These are phyloP conservation scores for Drosophila mayri DNA, from an alignment of 1,140 invertebrate genomes.

Conservation along the genomic window DNA sequence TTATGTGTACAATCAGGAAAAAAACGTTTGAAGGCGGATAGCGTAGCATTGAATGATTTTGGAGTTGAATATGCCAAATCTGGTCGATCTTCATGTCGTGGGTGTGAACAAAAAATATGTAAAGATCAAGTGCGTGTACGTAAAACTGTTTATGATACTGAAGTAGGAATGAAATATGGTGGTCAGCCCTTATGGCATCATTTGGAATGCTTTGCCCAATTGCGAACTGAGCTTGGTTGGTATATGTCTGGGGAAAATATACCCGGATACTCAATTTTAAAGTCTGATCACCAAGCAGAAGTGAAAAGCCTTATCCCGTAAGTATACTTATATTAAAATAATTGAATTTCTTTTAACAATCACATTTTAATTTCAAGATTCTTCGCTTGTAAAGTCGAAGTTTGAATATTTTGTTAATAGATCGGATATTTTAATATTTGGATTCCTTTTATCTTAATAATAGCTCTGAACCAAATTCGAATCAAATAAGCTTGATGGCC, in stretches of 20 bases:
- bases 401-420: not conserved
- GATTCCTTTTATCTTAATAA: no score
- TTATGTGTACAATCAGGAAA: constrained; percentile 69
- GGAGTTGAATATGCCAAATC: constrained; percentile 96
- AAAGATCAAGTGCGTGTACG: constrained; percentile 93
- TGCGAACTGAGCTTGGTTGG: constrained; percentile 89
- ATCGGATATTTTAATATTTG: no score
- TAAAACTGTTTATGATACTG: constrained; percentile 94
- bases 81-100: constrained; percentile 91
- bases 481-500: no score
- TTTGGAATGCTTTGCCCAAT: constrained; percentile 93
- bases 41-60: constrained; percentile 88
- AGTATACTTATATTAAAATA: constrained; percentile 37
- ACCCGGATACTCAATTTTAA: constrained; percentile 90
- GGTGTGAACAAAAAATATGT: constrained; percentile 94
- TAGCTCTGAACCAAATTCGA: no score
- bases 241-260: constrained; percentile 89
- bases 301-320: constrained; percentile 86
- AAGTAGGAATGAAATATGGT: constrained; percentile 92
- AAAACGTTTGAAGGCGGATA: constrained; percentile 83
- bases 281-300: constrained; percentile 90
- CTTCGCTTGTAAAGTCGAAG: no score
- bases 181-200: constrained; percentile 95
- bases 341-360: not conserved
- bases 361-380: no score